A percentile compares a stretch with the other conserved stretches of the same genome.
phyloP scores from a whole-genome alignment of 2,888 invertebrate species.

The Allophyes oxyacanthae region DNA sequence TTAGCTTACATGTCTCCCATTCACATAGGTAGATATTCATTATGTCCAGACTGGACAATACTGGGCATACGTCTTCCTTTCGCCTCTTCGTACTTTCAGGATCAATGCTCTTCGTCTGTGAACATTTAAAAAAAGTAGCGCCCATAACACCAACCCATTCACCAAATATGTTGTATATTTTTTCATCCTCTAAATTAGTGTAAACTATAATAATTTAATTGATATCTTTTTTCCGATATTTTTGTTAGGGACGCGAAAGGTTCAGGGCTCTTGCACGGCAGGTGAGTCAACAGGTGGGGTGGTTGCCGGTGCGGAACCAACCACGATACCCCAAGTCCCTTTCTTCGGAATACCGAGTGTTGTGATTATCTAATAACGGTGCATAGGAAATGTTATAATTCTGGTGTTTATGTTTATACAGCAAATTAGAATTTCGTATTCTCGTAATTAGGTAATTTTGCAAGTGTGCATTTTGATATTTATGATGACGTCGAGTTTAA shows the following conservation, averaged over 20 bases:
- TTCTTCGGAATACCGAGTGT: slow-evolving; percentile 41
- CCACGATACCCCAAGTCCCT: slow-evolving; percentile 57
- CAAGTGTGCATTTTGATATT: too few species aligned
- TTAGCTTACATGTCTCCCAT: not conserved
- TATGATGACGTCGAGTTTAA: too few species aligned
- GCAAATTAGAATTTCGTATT: too few species aligned
- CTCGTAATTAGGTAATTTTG: too few species aligned
- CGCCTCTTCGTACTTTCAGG: too few species aligned
- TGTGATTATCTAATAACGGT: slow-evolving; percentile 25
- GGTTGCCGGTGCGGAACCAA: slow-evolving; percentile 79
- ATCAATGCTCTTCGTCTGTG: too few species aligned
- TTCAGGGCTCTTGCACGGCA: slow-evolving; percentile 70
- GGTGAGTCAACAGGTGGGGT: slow-evolving; percentile 88
- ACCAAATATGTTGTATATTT: not conserved
- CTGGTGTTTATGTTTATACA: too few species aligned
- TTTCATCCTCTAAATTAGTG: not conserved
- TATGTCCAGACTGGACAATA: too few species aligned
- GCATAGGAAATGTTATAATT: not conserved
- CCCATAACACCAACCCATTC: not conserved
- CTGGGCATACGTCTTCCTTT: too few species aligned
- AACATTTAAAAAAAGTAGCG: too few species aligned
- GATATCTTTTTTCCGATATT: slow-evolving; percentile 27
- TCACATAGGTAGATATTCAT: too few species aligned
- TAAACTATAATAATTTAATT: slow-evolving; percentile 13
- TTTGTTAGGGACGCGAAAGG: slow-evolving; percentile 45